Conservation (phyloP, 2,797 vertebrate genomes). For the Perodicticus potto region DNA sequence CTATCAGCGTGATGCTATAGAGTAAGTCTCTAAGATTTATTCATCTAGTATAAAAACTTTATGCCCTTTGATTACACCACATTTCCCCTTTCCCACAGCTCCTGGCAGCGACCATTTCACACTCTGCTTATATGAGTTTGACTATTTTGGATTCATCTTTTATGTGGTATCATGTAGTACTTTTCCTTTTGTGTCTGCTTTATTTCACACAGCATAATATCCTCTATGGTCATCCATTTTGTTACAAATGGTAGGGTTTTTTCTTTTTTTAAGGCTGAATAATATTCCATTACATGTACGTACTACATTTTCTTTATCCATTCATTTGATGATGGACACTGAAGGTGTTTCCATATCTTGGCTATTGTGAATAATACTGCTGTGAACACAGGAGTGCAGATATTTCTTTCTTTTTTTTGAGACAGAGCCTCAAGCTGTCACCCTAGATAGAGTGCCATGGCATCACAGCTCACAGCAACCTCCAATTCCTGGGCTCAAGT, state of each 20-base stretch:
- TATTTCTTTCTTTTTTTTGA: not conserved
- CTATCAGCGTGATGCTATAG: not conserved
- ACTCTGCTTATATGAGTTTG: not conserved
- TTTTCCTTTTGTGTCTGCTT: not conserved
- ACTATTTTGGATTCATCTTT: not conserved
- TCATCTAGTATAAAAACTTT: not conserved
- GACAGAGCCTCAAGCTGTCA: no score
- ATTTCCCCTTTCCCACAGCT: rapidly evolving
- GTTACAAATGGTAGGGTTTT: not conserved
- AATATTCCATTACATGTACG: not conserved
- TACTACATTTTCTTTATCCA: not conserved
- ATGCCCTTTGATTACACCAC: not conserved
- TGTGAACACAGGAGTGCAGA: not conserved
- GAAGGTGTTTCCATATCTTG: not conserved
- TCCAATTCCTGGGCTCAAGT: no score
- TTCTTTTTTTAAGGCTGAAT: not conserved
- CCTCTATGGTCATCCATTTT: not conserved
- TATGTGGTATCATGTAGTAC: not conserved
- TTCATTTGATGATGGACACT: not conserved
- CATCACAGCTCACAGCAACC: no score
- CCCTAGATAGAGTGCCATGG: no score
- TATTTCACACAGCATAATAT: not conserved
- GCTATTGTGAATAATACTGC: not conserved
- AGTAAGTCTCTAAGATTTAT: not conserved
- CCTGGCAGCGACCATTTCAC: not conserved